phyloP scores from a whole-genome alignment of 2,113 vertebrate species.

The Zosterops japonicus region DNA sequence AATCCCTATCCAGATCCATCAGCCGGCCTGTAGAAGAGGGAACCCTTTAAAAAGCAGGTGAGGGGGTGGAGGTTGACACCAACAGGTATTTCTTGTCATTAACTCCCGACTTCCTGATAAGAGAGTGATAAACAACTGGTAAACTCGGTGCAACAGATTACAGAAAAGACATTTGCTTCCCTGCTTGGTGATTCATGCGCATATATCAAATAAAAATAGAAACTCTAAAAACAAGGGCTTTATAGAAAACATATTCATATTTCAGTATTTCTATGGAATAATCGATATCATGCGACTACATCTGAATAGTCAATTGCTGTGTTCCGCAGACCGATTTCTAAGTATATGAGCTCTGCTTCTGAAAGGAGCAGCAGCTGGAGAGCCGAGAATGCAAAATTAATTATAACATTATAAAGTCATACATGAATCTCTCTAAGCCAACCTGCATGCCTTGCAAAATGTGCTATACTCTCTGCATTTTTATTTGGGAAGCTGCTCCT shows the following conservation, averaged over 20 bases:
- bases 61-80: conserved; percentile 27
- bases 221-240: conserved; percentile 31
- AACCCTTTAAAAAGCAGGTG: conserved; percentile 19
- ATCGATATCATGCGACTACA: conserved; percentile 44
- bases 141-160: conserved; percentile 39
- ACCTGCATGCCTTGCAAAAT: conserved; percentile 6
- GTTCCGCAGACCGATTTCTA: background rate
- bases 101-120: conserved; percentile 60
- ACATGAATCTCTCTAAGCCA: conserved; percentile 25
- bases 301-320: conserved; percentile 48
- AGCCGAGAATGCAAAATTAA: conserved; percentile 39
- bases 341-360: conserved; percentile 37
- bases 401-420: conserved; percentile 45
- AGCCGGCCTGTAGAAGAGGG: background rate
- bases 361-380: conserved; percentile 32
- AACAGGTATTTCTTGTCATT: conserved; percentile 69
- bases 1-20: background rate
- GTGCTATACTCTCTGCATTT: background rate
- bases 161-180: conserved; percentile 25
- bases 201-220: conserved; percentile 53
- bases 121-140: conserved; percentile 45
- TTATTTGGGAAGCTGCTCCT: background rate
- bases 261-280: conserved; percentile 54
- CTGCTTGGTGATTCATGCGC: conserved; percentile 39
- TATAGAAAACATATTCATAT: conserved; percentile 55